Base-by-base conservation (phyloP, 2,888 invertebrate genomes). In the Phaonia tiefii region DNA sequence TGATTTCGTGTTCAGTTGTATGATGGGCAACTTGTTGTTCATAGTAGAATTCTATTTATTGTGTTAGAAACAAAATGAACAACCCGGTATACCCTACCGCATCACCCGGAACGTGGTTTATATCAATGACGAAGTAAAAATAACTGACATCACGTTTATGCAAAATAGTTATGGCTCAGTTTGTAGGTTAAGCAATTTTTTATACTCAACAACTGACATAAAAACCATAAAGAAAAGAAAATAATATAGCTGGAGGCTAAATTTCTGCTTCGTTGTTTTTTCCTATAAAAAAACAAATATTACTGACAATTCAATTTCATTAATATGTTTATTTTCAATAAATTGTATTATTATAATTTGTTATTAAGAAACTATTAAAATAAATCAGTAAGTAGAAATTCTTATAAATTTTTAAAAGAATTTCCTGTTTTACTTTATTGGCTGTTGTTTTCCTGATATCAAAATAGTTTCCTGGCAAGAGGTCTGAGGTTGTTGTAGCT, bases 131-230 rank as follows among this genome's bases (percentile, higher is more conserved):
- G 2, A 4, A 46, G 46, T 20, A 15, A 66, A 63, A 76, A 46
- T 58, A 78, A 69, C 20, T 67, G 63, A 75, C 78, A 80, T 85
- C 83, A 85, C 83, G 84, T 84, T 85, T 85, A 85, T 85, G 84
- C 80, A 83, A 83, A 84, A 81, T 73, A 75, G n/a, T 70, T 63
- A 73, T 51, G 42, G 49, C 49, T 66, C 73, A 76, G n/a, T 65
- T 70, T 73, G 67, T 75, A 60, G 44, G 58, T 42, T 69, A 67
- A 66, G 15, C 31, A 67, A 37, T 22, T 22, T 42, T 37, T 58
- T 3, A 42, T 75, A 67, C 49, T 56, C 51, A 44, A 31, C 8
- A 31, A 15, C 37, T 51, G 51, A 49, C 26, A 58, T 26, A 75
- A 1, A 72, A 56, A 58, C 17, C 17, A 54, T 22, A 22, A 25